Base-by-base conservation (phyloP, 1,140 invertebrate genomes). In the Aphelenchoides avenae region DNA sequence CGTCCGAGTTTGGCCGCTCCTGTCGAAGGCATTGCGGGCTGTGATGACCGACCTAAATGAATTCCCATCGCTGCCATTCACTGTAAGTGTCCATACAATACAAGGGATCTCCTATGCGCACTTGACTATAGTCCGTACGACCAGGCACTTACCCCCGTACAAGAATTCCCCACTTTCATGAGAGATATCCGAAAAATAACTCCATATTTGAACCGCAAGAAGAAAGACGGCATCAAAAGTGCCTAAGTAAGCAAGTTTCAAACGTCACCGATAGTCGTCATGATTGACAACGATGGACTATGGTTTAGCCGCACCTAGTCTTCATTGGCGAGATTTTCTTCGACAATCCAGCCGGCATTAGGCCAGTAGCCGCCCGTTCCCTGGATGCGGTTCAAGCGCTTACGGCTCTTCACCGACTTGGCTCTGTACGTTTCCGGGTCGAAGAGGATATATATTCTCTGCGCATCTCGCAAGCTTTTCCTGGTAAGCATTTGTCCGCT, bases 351-450 rank as follows among this genome's bases (percentile, higher is more conserved):
- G 61, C 55, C 7, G 67, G 40, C 26, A 56, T 44, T 30, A 49
- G 42, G 6, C 60, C 36, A 29, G 34, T 65, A 34, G 52, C 27
- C 50, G 59, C 65, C 13, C 65, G 65, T 40, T 58, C 57, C 9
- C 20, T 67, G 5, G 67, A 67, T 39, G 66, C 67, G 4, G 40
- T 59, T 15, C 65, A 67, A 52, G 57, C 67, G 24, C 34, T 67
- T 0, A 63, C 57, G 20, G 66, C 65, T 42, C 31, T 67, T n/a
- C 71, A 67, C 48, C 43, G 65, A 15, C 52, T 49, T 11, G 30
- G 49, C 15, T 29, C 22, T n/a, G 61, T 67, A 4, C 57, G 62
- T 9, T 67, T 67, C 22, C 48, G 51, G 42, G 57, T 46, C 6
- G 57, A 61, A 39, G 9, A 66, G 29, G 27, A 70, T 22, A 40